Percentiles rank a stretch among this genome's conserved stretches.
Evolutionary conservation across 2,888 invertebrate species (phyloP).

Genomic region (Pollenia griseotomentosa): DNA sequence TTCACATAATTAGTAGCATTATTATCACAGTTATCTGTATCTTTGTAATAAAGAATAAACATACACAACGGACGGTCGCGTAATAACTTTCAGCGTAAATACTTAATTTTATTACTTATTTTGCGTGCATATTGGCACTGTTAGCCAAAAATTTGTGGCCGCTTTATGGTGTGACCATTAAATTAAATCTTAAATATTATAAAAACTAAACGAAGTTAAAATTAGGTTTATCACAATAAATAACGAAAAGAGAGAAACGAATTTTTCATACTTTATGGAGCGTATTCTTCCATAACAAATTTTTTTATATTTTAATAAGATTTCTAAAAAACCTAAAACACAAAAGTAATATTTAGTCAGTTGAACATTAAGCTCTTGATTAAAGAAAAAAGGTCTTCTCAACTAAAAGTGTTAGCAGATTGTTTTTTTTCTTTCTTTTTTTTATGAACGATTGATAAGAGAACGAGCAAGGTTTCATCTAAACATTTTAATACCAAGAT

Average conservation of each 20-base stretch:
- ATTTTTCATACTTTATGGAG: constrained; percentile 5
- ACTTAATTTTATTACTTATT: constrained; percentile 7
- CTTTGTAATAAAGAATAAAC: constrained; percentile 8
- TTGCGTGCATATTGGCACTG: constrained; percentile 28
- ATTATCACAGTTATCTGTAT: constrained; percentile 26
- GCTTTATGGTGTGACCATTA: constrained; percentile 30
- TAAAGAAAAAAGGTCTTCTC: constrained; percentile 1
- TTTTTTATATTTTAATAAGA: neutral
- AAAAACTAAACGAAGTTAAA: constrained; percentile 37
- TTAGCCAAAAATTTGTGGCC: constrained; percentile 10
- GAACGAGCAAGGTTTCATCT: constrained; percentile 9
- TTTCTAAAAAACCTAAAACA: neutral
- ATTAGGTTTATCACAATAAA: constrained; percentile 30
- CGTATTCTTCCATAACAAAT: neutral
- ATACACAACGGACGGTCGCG: neutral
- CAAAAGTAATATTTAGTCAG: constrained; percentile 6
- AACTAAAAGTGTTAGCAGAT: constrained; percentile 46
- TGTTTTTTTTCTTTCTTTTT: neutral
- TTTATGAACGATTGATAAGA: neutral
- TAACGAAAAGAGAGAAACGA: neutral
- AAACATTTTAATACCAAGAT: neutral
- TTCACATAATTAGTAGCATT: constrained; percentile 44
- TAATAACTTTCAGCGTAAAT: constrained; percentile 38
- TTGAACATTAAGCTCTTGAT: neutral
- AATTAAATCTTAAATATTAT: constrained; percentile 34